phyloP scores from a whole-genome alignment of 1,140 invertebrate species.

The Steinernema khuongi region DNA sequence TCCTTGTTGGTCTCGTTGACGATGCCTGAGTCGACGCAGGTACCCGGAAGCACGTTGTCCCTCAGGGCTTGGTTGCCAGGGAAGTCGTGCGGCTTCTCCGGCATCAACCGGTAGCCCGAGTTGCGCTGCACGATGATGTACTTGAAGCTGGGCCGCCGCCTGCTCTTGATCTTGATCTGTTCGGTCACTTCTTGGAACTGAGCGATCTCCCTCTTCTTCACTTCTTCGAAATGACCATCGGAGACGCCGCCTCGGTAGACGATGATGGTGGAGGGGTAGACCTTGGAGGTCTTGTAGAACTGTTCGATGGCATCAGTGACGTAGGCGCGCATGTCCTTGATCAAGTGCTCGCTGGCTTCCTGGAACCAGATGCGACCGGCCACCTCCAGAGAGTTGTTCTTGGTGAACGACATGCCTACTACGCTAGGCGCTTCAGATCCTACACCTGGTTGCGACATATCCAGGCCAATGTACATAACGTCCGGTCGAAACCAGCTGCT shows the following conservation, averaged over 20 bases:
- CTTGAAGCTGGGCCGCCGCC: background rate
- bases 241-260: slow-evolving; percentile 80
- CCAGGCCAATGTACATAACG: slow-evolving; percentile 32
- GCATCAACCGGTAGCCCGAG: background rate
- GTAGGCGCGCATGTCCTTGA: background rate
- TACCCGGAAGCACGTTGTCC: background rate
- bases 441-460: slow-evolving; percentile 27
- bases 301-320: slow-evolving; percentile 14
- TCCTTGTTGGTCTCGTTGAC: background rate
- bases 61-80: background rate
- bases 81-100: background rate
- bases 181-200: background rate
- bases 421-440: slow-evolving; percentile 17
- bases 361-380: slow-evolving; percentile 8
- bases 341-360: slow-evolving; percentile 16
- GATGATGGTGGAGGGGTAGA: slow-evolving; percentile 65
- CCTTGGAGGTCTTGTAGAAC: background rate
- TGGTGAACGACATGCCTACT: slow-evolving; percentile 25
- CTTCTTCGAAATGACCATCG: slow-evolving; percentile 74
- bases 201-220: slow-evolving; percentile 46
- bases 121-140: background rate
- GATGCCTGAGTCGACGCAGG: background rate
- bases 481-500: background rate
- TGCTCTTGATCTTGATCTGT: background rate
- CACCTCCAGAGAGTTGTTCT: background rate